Base-by-base conservation (phyloP, 2,888 invertebrate genomes). In the Gari tellinella region DNA sequence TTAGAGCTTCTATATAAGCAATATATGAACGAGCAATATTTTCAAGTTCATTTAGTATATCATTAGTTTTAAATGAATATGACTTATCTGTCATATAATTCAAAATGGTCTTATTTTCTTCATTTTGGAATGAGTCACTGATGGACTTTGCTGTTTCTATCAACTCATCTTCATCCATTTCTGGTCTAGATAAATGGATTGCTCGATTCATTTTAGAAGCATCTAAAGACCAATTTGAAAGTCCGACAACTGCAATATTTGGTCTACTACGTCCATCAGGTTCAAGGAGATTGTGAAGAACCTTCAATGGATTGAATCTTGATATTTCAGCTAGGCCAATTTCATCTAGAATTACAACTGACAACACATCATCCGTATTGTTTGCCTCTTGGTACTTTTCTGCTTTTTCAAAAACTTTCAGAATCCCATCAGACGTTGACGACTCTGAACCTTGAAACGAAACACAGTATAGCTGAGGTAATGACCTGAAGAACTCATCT, bases 191-290 rank as follows among this genome's bases (percentile, higher is more conserved):
- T 12, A 87, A 56, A 67, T 84, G 86, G n/a, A 87, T 82, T 41
- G 83, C 88, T 72, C 88, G 63, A 52, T 88, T 88, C 87, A 87
- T 88, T 73, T 88, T 88, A 12, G 88, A 86, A 10, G 87, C 83
- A 81, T 88, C 87, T 10, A 88, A 61, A 19, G 84, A 80, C 86
- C 86, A 86, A 43, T 86, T 86, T 17, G 86, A 86, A 37, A 86
- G 83, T 10, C 86, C 86, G 23, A 86, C 84, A n/a, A 87, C 86
- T 12, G 86, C 82, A 21, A 87, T 84, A 79, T 84, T 72, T 43
- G 83, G 83, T 8, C 48, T 56, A 19, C 60, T 62, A 41, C 63
- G 45, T 21, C 67, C 76, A 23, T 76, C 78, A 26, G 82, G 86
- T 72, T 88, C 88, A 4, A 88, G 56, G 1, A 87, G 52, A 52